These are phyloP conservation scores for Chanos chanos DNA, from an alignment of 2,797 vertebrate genomes.

Conservation along the genomic window DNA sequence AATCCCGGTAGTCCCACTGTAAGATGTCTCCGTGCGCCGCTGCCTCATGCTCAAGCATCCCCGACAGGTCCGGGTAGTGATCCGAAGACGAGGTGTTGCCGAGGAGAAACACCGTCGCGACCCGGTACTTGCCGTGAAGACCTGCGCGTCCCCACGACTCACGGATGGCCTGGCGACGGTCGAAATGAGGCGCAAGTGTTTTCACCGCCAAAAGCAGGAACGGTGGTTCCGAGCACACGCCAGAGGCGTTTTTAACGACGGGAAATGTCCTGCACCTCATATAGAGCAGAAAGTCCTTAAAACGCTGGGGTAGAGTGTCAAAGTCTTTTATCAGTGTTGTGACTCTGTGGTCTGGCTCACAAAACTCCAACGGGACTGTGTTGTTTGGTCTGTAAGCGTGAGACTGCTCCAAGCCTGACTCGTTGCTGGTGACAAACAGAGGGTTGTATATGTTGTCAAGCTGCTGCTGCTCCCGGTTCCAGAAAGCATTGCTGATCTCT, in stretches of 20 bases:
- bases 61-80: conserved; percentile 79
- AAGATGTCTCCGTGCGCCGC: conserved; percentile 80
- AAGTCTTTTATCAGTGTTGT: conserved; percentile 72
- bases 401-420: neutral
- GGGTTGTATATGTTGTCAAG: conserved; percentile 80
- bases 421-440: conserved; percentile 49
- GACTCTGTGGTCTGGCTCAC: conserved; percentile 74
- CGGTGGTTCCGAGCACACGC: conserved; percentile 73
- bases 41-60: conserved; percentile 82
- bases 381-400: conserved; percentile 64
- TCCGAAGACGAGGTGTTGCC: conserved; percentile 75
- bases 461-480: conserved; percentile 87
- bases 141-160: conserved; percentile 88
- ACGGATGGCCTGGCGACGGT: conserved; percentile 91
- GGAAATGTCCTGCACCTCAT: conserved; percentile 86
- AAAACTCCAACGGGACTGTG: conserved; percentile 56
- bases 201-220: conserved; percentile 88
- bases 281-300: conserved; percentile 88
- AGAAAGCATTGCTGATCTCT: conserved; percentile 69
- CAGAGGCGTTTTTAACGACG: conserved; percentile 75
- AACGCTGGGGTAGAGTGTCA: conserved; percentile 74
- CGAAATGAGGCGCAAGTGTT: conserved; percentile 86
- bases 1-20: conserved; percentile 89
- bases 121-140: conserved; percentile 64
- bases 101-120: conserved; percentile 85